Evolutionary conservation across 1,140 invertebrate genomes (phyloP), one percentile per base, ranked within the genome.

Genomic region (Chelonus insularis): DNA sequence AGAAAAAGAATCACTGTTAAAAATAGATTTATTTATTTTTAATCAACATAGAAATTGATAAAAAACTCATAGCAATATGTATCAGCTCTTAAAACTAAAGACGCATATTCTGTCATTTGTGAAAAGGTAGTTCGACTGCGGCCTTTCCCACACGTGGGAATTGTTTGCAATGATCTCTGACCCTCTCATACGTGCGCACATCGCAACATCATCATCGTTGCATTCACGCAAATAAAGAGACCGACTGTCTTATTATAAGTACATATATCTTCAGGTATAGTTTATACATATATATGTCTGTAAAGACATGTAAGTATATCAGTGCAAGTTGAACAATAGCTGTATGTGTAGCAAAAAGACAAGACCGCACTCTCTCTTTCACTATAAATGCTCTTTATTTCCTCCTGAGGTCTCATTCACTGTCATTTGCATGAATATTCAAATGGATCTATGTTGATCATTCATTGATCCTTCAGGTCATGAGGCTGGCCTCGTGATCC

Each of bases 111-210:
- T 51, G 48, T 51, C 29, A 51, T 78, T 76, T 71, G 67, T 68
- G 69, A 68, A 69, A 74, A 67, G 52, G 21, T 11, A 61, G 39
- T 75, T 70, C 61, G 65, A 50, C 55, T 56, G n/a, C 59, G 72
- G 68, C 69, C 72, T 76, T 81, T 81, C 78, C 78, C 78, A 81
- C 79, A 77, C 72, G 58, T 57, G 51, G 59, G 76, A 69, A 81
- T 81, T 80, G 75, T 81, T 81, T 73, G 71, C 72, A 65, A 68
- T 74, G 78, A 81, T 78, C 79, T 76, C 50, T 75, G 75, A 77
- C 74, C 71, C 63, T 58, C 58, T 57, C 6, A 45, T 39, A 36
- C 29, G 58, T 14, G 37, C 29, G 50, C 23, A 43, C 55, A 12
- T 57, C 62, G 65, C 60, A 52, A 41, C 29, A 52, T 63, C 63